Evolutionary conservation across 2,113 vertebrate species (phyloP).

Genomic region (Thomomys bottae): DNA sequence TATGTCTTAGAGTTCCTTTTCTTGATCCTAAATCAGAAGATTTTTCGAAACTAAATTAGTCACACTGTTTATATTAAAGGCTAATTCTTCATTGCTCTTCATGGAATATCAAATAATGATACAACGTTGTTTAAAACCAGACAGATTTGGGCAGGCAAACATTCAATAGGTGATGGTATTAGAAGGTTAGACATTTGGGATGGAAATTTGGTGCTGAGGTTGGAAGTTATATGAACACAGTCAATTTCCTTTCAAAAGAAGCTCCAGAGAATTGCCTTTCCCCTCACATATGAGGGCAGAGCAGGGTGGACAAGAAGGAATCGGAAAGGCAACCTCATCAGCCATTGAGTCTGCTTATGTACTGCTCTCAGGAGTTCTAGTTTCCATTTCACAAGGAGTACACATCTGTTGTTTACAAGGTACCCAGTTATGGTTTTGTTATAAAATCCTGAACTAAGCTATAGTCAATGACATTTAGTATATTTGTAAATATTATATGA

Average conservation of each 20-base stretch:
- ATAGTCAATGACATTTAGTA: not conserved
- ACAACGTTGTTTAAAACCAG: not conserved
- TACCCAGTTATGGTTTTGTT: not conserved
- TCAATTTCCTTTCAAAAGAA: not conserved
- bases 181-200: not conserved
- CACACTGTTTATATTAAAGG: not conserved
- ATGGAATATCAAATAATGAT: not conserved
- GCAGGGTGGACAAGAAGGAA: no score
- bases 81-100: not conserved
- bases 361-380: not conserved
- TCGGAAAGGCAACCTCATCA: not conserved
- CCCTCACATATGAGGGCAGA: not conserved
- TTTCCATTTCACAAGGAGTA: not conserved
- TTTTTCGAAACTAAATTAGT: not conserved
- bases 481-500: not conserved
- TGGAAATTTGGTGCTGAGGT: not conserved
- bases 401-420: not conserved
- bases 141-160: not conserved
- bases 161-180: slow-evolving; percentile 14
- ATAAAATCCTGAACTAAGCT: not conserved
- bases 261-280: not conserved
- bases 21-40: not conserved
- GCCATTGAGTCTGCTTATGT: not conserved
- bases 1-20: not conserved
- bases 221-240: not conserved